Conservation (phyloP, 2,113 vertebrate genomes). For the Amphiprion ocellaris region DNA sequence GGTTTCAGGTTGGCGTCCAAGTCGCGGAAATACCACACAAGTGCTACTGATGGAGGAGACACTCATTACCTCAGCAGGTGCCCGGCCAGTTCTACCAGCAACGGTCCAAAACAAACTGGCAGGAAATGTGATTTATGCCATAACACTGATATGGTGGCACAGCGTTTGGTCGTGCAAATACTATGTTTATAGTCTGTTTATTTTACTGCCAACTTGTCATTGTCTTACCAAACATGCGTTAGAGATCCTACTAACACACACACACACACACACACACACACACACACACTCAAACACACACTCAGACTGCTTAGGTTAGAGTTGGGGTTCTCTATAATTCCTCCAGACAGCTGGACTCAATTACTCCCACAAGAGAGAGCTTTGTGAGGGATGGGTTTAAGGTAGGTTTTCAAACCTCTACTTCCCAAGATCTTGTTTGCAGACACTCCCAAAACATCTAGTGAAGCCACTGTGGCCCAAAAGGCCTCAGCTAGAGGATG, state of each 20-base stretch:
- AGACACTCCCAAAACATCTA: constrained; percentile 67
- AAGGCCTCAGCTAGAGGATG: constrained; percentile 3
- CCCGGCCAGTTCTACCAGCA: constrained; percentile 30
- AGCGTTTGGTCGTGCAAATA: constrained; percentile 6
- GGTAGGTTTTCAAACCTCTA: constrained; percentile 68
- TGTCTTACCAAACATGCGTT: constrained; percentile 55
- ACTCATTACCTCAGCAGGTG: constrained; percentile 78
- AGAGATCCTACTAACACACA: constrained; percentile 28
- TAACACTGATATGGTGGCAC: constrained; percentile 12
- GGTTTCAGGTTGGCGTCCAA: constrained; percentile 70
- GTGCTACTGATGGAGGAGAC: constrained; percentile 64
- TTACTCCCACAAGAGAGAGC: constrained; percentile 75
- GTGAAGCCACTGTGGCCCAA: constrained; percentile 15
- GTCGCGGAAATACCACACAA: constrained; percentile 69
- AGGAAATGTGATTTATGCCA: constrained; percentile 27
- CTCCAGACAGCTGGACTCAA: constrained; percentile 73
- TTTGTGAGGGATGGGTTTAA: constrained; percentile 68
- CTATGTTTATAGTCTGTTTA: constrained; percentile 42
- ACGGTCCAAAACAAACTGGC: constrained; percentile 53
- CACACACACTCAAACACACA: constrained; percentile 27
- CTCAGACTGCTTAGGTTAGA: constrained; percentile 17
- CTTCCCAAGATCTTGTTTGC: constrained; percentile 50
- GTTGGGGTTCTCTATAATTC: constrained; percentile 62
- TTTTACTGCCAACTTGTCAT: constrained; percentile 32
- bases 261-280: no score